Evolutionary conservation across 2,888 invertebrate species (phyloP).

Genomic region (Meloe dianella): DNA sequence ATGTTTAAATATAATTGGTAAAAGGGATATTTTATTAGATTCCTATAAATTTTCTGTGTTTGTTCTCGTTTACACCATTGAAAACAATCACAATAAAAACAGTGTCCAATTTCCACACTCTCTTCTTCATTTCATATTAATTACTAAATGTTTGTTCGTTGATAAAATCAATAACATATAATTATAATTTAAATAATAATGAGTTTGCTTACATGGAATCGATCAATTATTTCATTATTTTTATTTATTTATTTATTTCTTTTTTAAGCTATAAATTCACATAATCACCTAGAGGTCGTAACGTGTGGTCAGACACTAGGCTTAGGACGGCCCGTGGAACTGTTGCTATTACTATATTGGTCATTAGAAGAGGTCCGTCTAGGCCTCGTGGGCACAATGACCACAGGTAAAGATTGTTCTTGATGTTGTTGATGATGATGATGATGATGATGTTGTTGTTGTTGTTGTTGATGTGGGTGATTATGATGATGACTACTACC

Average conservation of each 20-base stretch:
- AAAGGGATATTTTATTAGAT: constrained; percentile 28
- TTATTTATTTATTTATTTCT: constrained; percentile 16
- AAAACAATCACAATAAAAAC: constrained; percentile 52
- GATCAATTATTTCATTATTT: constrained; percentile 41
- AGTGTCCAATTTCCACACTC: constrained; percentile 44
- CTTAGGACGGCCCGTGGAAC: constrained; percentile 38
- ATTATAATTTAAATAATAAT: constrained; percentile 34
- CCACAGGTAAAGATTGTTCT: constrained; percentile 53
- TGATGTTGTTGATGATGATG: too few relatives aligned
- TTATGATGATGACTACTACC: constrained; percentile 6
- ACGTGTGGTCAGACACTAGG: constrained; percentile 58
- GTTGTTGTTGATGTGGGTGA: constrained; percentile 16
- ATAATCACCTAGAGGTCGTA: constrained; percentile 55
- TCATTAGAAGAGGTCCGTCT: constrained; percentile 42
- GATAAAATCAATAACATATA: constrained; percentile 45
- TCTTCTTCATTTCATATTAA: constrained; percentile 43
- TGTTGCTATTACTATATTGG: constrained; percentile 37
- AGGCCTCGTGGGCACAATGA: constrained; percentile 54
- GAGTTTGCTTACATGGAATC: constrained; percentile 48
- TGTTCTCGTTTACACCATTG: constrained; percentile 35
- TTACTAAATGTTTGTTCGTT: constrained; percentile 55
- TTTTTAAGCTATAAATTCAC: constrained; percentile 45
- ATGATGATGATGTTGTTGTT: constrained; percentile 30
- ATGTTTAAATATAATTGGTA: constrained; percentile 18
- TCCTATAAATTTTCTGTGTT: neutral